Evolutionary conservation across 2,113 vertebrate genomes (phyloP).

Genomic region (Morone chrysops): DNA sequence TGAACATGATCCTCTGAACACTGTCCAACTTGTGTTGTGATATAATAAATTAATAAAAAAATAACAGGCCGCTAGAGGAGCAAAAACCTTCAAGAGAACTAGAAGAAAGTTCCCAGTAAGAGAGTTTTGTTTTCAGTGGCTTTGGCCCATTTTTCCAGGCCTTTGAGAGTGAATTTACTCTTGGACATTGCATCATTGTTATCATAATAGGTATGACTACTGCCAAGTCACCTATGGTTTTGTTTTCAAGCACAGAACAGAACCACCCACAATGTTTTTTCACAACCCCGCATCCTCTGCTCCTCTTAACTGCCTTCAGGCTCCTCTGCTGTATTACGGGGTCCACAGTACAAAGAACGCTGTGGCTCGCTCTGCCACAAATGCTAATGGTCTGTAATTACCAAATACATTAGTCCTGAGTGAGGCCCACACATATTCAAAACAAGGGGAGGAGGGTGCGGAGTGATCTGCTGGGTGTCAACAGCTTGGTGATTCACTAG

Average conservation of each 20-base stretch:
- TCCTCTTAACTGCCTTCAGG: constrained; percentile 56
- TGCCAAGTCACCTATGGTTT: constrained; percentile 45
- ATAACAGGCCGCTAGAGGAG: background rate
- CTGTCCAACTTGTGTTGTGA: background rate
- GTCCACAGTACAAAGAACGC: constrained; percentile 40
- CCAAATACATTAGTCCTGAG: constrained; percentile 77
- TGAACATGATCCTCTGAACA: background rate
- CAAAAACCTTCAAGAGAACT: background rate
- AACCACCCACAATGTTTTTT: constrained; percentile 65
- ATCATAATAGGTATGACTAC: background rate
- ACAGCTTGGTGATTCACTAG: constrained; percentile 68
- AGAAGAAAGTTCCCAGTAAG: background rate
- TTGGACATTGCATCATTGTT: constrained; percentile 11
- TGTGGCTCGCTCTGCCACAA: constrained; percentile 46
- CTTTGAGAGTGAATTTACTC: constrained; percentile 12
- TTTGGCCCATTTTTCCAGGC: background rate
- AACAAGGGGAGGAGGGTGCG: constrained; percentile 52
- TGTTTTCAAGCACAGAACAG: constrained; percentile 60
- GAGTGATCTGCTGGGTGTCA: constrained; percentile 63
- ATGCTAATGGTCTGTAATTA: constrained; percentile 80
- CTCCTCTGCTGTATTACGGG: constrained; percentile 39
- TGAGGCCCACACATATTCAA: constrained; percentile 68
- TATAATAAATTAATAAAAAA: background rate
- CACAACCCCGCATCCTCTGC: constrained; percentile 41
- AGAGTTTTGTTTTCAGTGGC: background rate